Base-by-base conservation (phyloP, 1,140 invertebrate genomes). In the Apis laboriosa region DNA sequence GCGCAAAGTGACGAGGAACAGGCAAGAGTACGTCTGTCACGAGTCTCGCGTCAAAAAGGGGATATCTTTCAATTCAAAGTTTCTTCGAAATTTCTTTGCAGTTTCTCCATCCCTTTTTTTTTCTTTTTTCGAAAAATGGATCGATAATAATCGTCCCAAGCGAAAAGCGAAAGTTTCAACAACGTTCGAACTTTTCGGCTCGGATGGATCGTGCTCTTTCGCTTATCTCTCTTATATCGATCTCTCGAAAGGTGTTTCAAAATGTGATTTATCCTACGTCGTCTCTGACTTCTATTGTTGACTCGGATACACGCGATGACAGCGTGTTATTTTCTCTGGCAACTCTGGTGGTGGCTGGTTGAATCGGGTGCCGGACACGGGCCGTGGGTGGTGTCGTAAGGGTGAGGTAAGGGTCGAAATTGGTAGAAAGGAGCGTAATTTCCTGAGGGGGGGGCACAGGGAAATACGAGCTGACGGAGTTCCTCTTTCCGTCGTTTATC, bases 401-500 rank as follows among this genome's bases (percentile, higher is more conserved):
- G 28, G 19, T 5, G 53, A 17, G 15, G 34, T 34, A 34, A 34
- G 49, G 9, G 28, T n/a, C 67, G 74, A 76, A 81, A 74, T 87
- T 80, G 82, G n/a, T 84, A 67, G 77, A 88, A 87, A 87, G 86
- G 77, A 84, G 83, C 64, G 75, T 88, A 87, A 88, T 88, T 88
- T 88, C 86, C 86, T 88, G 86, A 74, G n/a, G 55, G 60, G n/a
- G 55, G 60, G 64, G 53, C 70, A 63, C 68, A 64, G 67, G 73
- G 82, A 84, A 87, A 88, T 84, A 88, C 74, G 83, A 81, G 68
- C 68, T 61, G 34, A 34, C 70, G 58, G 85, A 81, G 85, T 77
- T 64, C 56, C 72, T 68, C 83, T 84, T 84, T 78, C 74, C 75
- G 77, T 81, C 70, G 63, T 74, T 61, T 86, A 80, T 86, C 72